These are phyloP conservation scores for Rhabdomys dilectus DNA, from an alignment of 2,113 vertebrate species.

Conservation along the genomic window DNA sequence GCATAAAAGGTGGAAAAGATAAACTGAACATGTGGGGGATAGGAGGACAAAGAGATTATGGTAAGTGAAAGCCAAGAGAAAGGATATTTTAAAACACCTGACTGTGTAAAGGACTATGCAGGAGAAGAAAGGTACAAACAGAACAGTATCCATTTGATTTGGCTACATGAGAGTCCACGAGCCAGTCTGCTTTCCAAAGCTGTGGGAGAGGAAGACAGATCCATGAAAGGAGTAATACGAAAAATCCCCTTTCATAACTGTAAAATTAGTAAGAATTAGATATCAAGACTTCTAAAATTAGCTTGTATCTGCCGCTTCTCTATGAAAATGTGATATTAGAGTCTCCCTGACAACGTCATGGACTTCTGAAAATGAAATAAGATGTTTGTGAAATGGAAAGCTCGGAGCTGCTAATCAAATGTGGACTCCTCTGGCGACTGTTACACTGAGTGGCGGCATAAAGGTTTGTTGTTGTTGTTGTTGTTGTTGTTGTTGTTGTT, in stretches of 20 bases:
- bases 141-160: not conserved
- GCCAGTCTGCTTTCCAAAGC: not conserved
- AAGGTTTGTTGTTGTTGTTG: not conserved
- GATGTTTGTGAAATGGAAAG: not conserved
- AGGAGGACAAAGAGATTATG: not conserved
- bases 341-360: not conserved
- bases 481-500: too few species aligned
- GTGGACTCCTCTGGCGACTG: not conserved
- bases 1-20: not conserved
- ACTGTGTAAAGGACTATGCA: not conserved
- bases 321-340: conserved; percentile 17
- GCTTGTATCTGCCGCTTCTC: not conserved
- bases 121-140: not conserved
- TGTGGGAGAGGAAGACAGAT: too few species aligned
- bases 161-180: not conserved
- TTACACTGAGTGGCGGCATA: not conserved
- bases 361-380: not conserved
- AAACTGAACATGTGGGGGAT: not conserved
- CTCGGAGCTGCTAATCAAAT: not conserved
- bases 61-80: not conserved
- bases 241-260: conserved; percentile 2
- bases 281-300: conserved; percentile 38
- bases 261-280: conserved; percentile 43
- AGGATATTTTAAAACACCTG: not conserved
- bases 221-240: not conserved